Evolutionary conservation across 2,113 vertebrate genomes (phyloP), one percentile per base, ranked within the genome.

Genomic region (Pachypanchax playfairii): DNA sequence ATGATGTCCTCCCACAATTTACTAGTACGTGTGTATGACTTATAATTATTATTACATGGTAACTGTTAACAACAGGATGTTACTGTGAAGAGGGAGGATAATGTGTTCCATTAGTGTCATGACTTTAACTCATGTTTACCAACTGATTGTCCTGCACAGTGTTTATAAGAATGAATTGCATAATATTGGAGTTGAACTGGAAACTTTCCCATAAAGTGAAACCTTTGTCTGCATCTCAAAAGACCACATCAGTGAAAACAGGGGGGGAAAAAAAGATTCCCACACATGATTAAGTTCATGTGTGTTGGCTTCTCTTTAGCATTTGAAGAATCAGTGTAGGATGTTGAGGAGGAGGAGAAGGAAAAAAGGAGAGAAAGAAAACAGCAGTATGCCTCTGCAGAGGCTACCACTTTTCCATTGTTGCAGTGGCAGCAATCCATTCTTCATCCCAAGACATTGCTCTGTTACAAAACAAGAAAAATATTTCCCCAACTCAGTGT

Each of bases 381-480:
- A 2, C 22, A 31, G 55, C 42, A 71, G 18, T 41, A 46, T n/a
- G 38, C 17, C 17, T 41, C 17, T 41, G 38, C 39, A 3, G 51
- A 62, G 29, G 61, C 53, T 75, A 67, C 67, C 3, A 52, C 61
- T 67, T 56, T 79, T 75, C 64, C 17, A 71, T 58, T 42, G 42
- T 43, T 60, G 35, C 5, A n/a, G 9, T 51, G 22, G 48, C 58
- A 59, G 15, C 14, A 41, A 62, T 62, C 50, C 55, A 74, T 66
- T 65, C 18, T 53, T 65, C 20, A 65, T 71, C 60, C 62, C 41
- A 25, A 56, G 50, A 72, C 43, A 54, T 20, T 39, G 28, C 58
- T 63, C 46, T 56, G 65, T 80, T 79, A 62, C 70, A 67, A 78
- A 79, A 62, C 47, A 75, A 65, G 66, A 51, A 73, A 83, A 80